Evolutionary conservation across 2,888 invertebrate genomes (phyloP), one percentile per base, ranked within the genome.

Genomic region (Alloscopus bannaensis): DNA sequence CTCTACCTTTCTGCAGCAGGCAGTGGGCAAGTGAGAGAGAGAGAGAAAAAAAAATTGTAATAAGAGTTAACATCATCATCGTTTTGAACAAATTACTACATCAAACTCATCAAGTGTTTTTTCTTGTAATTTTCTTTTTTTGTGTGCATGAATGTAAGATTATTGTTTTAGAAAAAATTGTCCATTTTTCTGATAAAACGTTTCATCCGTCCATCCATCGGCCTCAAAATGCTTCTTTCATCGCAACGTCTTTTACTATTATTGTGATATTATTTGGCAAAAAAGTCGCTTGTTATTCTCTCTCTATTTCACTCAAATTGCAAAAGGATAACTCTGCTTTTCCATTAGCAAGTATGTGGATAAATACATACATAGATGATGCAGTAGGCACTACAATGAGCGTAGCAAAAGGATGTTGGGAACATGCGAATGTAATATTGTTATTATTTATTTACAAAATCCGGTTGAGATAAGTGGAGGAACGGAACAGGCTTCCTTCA

Each of bases 401-500:
- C n/a, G n/a, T n/a, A n/a, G n/a, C n/a, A n/a, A n/a, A 77, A 47
- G 62, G 77, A 70, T 70, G 70, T 70, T 70, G 70, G 65, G 71
- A 78, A 71, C n/a, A n/a, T 77, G 60, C 40, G 60, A 68, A 70
- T 70, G 64, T 57, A 70, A 45, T 71, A 65, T 71, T 57, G 45
- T 71, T 78, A 70, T 76, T 70, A 70, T 70, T 71, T 85, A 83
- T 85, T 84, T 83, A 85, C 83, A 66, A 85, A 85, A 85, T 85
- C 85, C 84, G 85, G 84, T 85, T 85, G 81, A 81, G 83, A 80
- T 85, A 85, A 85, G 81, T 83, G 47, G 40, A 40, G 16, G 22
- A 26, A 24, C 42, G 26, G 24, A 77, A 69, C 70, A 70, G 62
- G 77, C 70, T 77, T 64, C 42, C 40, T 28, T 70, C 47, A 8